A percentile compares a stretch with the other conserved stretches of the same genome.
phyloP scores from a whole-genome alignment of 2,888 invertebrate species.

The Diaprepes abbreviatus region DNA sequence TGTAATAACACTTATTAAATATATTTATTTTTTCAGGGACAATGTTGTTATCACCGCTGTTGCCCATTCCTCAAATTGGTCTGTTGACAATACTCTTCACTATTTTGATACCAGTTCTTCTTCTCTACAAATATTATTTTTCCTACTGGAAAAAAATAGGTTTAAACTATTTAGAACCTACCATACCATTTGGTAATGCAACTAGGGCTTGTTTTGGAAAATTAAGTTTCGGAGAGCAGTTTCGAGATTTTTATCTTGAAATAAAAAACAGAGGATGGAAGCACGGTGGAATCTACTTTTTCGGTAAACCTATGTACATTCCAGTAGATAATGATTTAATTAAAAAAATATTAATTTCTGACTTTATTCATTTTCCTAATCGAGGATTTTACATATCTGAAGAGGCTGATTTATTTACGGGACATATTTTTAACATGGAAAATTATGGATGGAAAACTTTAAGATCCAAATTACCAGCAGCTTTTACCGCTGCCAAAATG shows the following conservation, averaged over 20 bases:
- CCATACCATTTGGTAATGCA: slow-evolving; percentile 55
- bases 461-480: slow-evolving; percentile 55
- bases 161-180: slow-evolving; percentile 51
- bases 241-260: slow-evolving; percentile 37
- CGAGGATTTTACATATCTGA: slow-evolving; percentile 53
- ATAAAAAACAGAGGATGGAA: slow-evolving; percentile 52
- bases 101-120: not conserved
- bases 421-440: slow-evolving; percentile 65
- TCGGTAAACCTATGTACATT: slow-evolving; percentile 63
- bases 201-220: slow-evolving; percentile 47
- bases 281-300: slow-evolving; percentile 60
- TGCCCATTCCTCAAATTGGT: too few species aligned
- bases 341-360: slow-evolving; percentile 71
- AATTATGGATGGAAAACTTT: slow-evolving; percentile 65
- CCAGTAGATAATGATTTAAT: slow-evolving; percentile 58
- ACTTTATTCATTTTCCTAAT: slow-evolving; percentile 66
- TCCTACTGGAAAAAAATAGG: slow-evolving; percentile 54
- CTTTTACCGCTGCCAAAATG: slow-evolving; percentile 63
- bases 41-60: too few species aligned
- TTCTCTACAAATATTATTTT: slow-evolving; percentile 30
- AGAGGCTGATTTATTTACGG: slow-evolving; percentile 64
- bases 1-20: too few species aligned
- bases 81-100: too few species aligned
- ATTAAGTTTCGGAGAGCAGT: slow-evolving; percentile 51
- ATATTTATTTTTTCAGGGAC: too few species aligned